Evolutionary conservation across 35 echinoderm and acorn worm species (phyloP), one percentile per base, ranked within the genome.

Genomic region (Diadema setosum): DNA sequence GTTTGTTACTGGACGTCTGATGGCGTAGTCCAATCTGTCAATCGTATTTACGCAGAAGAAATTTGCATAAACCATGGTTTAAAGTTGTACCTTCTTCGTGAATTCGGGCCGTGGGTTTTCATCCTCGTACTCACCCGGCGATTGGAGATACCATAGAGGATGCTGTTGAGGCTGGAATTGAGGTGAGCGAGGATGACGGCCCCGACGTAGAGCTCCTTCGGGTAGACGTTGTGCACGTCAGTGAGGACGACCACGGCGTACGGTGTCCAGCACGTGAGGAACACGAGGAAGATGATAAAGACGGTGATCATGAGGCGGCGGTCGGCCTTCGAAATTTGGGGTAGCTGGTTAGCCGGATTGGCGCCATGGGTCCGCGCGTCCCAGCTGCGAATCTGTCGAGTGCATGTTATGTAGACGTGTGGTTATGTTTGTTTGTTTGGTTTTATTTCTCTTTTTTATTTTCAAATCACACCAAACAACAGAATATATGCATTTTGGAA

Each of bases 131-230:
- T 78, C 24, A 87, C 58, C 80, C 33, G 36, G 64, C 49, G 34
- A 58, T 90, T 90, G 16, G 60, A 61, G 21, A 90, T 30, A 17
- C 88, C 88, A 60, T 90, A 90, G 12, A 90, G 78, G 26, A 90
- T 83, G 32, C 88, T 90, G 29, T 83, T 45, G 12, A 69, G 1
- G 25, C 88, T 90, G 2, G 76, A 83, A 18, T 90, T 90, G 2
- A 45, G 65, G 41, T 90, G 88, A 5, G 88, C 88, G 25, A 90
- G 43, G 30, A 82, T 90, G 43, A 90, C 80, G n/a, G 80, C 80
- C 20, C 56, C 58, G 20, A 90, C 80, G 88, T 90, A 82, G 2
- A 90, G 40, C 55, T 69, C 75, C 34, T 69, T 58, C 37, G 88
- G 88, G 36, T 69, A 83, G 2, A 58, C 56, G 80, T 90, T 82